Conservation (phyloP, 2,113 vertebrate species). For the Ophthalmolycus amberensis region DNA sequence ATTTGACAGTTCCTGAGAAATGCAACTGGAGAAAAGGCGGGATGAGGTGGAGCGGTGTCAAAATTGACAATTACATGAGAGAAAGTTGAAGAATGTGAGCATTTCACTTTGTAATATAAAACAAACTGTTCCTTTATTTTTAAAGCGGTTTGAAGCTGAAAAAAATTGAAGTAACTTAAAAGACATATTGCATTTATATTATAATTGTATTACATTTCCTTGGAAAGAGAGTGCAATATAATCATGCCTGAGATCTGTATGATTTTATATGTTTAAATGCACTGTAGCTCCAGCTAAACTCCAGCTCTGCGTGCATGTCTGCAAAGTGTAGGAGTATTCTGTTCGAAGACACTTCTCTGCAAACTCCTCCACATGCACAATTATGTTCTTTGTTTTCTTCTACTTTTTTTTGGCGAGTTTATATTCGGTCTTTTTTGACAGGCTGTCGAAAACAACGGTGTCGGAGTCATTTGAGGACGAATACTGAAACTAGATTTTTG, state of each 20-base stretch:
- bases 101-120: constrained; percentile 2
- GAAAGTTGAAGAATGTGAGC: background rate
- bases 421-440: constrained; percentile 40
- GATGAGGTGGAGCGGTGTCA: constrained; percentile 32
- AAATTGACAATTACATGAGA: constrained; percentile 16
- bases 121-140: background rate
- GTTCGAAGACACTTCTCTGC: constrained; percentile 70
- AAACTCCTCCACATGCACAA: constrained; percentile 79
- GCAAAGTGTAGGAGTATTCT: constrained; percentile 77
- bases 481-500: background rate
- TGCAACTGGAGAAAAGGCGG: constrained; percentile 64
- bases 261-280: constrained; percentile 43
- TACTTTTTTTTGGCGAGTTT: constrained; percentile 59
- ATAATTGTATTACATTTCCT: background rate
- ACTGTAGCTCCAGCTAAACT: constrained; percentile 56
- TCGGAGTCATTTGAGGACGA: constrained; percentile 52
- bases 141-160: background rate
- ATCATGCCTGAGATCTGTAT: background rate
- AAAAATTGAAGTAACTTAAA: background rate
- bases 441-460: constrained; percentile 20
- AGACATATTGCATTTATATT: background rate
- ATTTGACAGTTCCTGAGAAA: constrained; percentile 39
- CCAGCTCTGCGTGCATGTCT: constrained; percentile 55
- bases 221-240: constrained; percentile 21
- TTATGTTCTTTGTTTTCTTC: constrained; percentile 67